Evolutionary conservation across 2,113 vertebrate genomes (phyloP).

Genomic region (Nothobranchius kuhntae): DNA sequence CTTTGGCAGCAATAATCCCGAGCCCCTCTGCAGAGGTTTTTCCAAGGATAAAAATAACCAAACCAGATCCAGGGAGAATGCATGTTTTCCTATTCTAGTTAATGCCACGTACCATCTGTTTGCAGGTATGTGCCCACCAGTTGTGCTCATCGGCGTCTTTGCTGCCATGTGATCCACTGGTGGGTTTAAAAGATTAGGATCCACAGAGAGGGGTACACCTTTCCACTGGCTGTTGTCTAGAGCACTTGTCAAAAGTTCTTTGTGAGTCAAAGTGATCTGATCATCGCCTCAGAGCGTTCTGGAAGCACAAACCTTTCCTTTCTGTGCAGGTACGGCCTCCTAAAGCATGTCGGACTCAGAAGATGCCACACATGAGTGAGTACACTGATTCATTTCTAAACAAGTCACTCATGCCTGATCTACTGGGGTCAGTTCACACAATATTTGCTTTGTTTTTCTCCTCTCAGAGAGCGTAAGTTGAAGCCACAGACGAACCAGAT

Average conservation of each 20-base stretch:
- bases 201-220: slow-evolving; percentile 45
- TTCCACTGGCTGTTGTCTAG: slow-evolving; percentile 20
- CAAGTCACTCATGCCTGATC: background rate
- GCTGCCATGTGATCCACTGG: slow-evolving; percentile 72
- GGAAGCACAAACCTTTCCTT: background rate
- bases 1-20: slow-evolving; percentile 39
- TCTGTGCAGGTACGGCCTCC: slow-evolving; percentile 48
- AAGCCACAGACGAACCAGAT: background rate
- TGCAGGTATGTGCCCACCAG: slow-evolving; percentile 73
- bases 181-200: slow-evolving; percentile 77
- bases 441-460: slow-evolving; percentile 4
- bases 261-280: slow-evolving; percentile 57
- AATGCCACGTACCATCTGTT: slow-evolving; percentile 67
- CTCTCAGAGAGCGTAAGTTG: slow-evolving; percentile 85
- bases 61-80: slow-evolving; percentile 61
- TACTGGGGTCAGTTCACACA: slow-evolving; percentile 3
- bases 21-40: slow-evolving; percentile 22
- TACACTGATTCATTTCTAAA: slow-evolving; percentile 36
- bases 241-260: slow-evolving; percentile 27
- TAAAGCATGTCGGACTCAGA: slow-evolving; percentile 87
- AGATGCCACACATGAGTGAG: slow-evolving; percentile 86
- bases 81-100: slow-evolving; percentile 64
- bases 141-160: slow-evolving; percentile 52
- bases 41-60: slow-evolving; percentile 71
- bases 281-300: background rate